Evolutionary conservation across 2,888 invertebrate genomes (phyloP).

Genomic region (Limnephilus rhombicus): DNA sequence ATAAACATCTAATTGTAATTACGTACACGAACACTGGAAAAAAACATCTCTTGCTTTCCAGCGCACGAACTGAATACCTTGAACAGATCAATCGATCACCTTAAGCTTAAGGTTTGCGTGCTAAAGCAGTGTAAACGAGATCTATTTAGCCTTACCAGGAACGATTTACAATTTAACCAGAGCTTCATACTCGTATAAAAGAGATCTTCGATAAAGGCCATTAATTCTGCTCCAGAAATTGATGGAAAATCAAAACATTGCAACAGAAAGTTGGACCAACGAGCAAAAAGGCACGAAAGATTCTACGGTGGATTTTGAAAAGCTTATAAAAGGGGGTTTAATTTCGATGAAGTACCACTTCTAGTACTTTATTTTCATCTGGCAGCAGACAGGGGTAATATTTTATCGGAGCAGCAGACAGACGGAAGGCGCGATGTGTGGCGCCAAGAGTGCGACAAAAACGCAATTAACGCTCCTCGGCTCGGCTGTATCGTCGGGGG

Average conservation of each 20-base stretch:
- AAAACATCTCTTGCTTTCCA: not conserved
- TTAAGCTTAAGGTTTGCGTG: not conserved
- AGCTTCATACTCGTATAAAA: not conserved
- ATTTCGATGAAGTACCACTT: not conserved
- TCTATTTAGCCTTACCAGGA: slow-evolving; percentile 13
- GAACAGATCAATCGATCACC: slow-evolving; percentile 9
- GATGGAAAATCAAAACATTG: not conserved
- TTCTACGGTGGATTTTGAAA: not conserved
- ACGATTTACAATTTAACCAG: slow-evolving; percentile 3
- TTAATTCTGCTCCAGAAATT: not conserved
- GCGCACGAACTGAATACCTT: not conserved
- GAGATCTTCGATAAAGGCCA: not conserved
- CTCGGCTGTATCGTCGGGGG: not conserved
- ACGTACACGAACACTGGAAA: not conserved
- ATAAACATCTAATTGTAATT: not conserved
- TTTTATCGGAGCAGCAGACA: slow-evolving; percentile 12
- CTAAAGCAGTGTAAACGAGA: not conserved
- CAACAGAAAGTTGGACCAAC: not conserved
- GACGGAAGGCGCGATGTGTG: slow-evolving; percentile 34
- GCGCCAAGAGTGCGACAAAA: slow-evolving; percentile 43
- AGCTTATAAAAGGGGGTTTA: not conserved
- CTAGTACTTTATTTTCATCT: slow-evolving; percentile 9
- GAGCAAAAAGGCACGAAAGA: not conserved
- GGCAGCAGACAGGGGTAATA: not conserved
- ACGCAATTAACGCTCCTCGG: slow-evolving; percentile 26